Conservation (phyloP, 2,113 vertebrate genomes). For the Vulpes ferrilata region DNA sequence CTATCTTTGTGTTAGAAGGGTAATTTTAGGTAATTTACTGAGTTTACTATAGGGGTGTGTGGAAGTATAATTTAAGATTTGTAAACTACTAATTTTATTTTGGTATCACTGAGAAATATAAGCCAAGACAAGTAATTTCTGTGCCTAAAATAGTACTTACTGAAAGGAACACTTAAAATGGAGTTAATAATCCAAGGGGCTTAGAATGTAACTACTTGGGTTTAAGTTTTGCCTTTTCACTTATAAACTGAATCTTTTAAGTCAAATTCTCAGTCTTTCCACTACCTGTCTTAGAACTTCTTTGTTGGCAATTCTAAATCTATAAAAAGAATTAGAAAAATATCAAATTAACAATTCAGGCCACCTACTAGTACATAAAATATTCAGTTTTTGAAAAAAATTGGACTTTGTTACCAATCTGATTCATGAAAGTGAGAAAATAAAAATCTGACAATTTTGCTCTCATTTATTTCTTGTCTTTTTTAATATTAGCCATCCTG, state of each 20-base stretch:
- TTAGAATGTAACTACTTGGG: not conserved
- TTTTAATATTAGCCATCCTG: not conserved
- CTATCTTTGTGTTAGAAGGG: not conserved
- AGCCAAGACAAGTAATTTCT: not conserved
- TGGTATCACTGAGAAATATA: not conserved
- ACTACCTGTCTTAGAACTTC: not conserved
- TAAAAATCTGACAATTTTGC: slow-evolving; percentile 91
- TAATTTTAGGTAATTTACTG: not conserved
- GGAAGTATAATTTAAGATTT: slow-evolving; percentile 35
- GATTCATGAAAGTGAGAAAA: slow-evolving; percentile 87
- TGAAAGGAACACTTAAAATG: not conserved
- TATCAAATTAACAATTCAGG: not conserved
- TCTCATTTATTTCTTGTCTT: slow-evolving; percentile 57
- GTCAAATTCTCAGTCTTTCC: slow-evolving; percentile 1
- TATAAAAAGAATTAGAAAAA: slow-evolving; percentile 30
- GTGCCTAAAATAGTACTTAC: slow-evolving; percentile 1
- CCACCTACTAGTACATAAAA: not conserved
- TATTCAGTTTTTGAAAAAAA: not conserved
- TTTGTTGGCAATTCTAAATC: slow-evolving; percentile 37
- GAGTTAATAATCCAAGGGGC: not conserved
- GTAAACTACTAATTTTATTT: slow-evolving; percentile 40
- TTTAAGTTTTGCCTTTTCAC: not conserved
- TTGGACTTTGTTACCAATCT: not conserved
- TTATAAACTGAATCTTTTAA: slow-evolving; percentile 13
- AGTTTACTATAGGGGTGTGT: not conserved